Percentiles rank a stretch among this genome's conserved stretches.
Evolutionary conservation across 2,113 vertebrate species (phyloP).

Genomic region (Pteronura brasiliensis): DNA sequence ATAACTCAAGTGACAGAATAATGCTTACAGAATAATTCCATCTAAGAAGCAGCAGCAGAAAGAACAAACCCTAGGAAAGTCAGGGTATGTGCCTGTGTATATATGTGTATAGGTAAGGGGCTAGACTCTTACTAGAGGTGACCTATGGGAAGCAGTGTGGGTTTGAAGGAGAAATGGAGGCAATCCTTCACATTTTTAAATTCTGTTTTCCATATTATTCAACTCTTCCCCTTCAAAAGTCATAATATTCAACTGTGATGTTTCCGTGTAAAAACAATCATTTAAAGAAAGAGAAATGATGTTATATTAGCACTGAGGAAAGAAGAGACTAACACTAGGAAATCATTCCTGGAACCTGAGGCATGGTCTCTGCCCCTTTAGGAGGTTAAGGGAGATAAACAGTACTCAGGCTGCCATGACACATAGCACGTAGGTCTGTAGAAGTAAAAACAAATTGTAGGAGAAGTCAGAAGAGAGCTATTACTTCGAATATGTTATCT

Average conservation of each 20-base stretch:
- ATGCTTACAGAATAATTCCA: not conserved
- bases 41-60: not conserved
- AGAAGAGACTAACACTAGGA: not conserved
- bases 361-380: not conserved
- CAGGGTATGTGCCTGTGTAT: rapidly evolving
- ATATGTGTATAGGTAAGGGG: not conserved
- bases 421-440: not conserved
- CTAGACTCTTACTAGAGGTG: not conserved
- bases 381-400: not conserved
- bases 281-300: not conserved
- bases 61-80: not conserved
- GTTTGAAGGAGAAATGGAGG: not conserved
- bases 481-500: slow-evolving; percentile 28
- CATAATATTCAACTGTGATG: not conserved
- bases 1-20: not conserved
- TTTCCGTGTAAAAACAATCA: not conserved
- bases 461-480: slow-evolving; percentile 20
- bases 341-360: not conserved
- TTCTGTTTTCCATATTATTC: not conserved
- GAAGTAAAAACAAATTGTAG: slow-evolving; percentile 29
- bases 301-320: not conserved
- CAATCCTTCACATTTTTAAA: not conserved
- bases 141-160: not conserved
- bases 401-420: not conserved
- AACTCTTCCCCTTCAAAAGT: not conserved